A percentile compares a stretch with the other conserved stretches of the same genome.
Evolutionary conservation across 2,888 invertebrate species (phyloP).

Genomic region (Carabus problematicus): DNA sequence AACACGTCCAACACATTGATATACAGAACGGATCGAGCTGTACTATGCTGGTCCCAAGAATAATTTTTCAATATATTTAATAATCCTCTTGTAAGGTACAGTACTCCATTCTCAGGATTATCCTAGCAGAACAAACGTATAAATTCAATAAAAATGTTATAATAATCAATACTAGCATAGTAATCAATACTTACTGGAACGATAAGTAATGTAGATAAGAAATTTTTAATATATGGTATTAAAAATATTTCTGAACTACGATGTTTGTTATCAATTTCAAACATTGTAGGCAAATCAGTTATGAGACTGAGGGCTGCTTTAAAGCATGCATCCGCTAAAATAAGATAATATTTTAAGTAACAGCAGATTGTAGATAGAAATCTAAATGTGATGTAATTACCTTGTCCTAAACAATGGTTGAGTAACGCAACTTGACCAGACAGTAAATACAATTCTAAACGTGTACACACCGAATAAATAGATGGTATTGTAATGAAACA

Average conservation of each 20-base stretch:
- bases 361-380: constrained; percentile 1
- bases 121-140: constrained; percentile 64
- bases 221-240: constrained; percentile 74
- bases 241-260: constrained; percentile 77
- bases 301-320: constrained; percentile 85
- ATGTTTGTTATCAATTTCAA: constrained; percentile 76
- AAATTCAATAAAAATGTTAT: constrained; percentile 46
- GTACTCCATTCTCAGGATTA: constrained; percentile 85
- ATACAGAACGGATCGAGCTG: constrained; percentile 73
- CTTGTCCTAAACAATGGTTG: constrained; percentile 91
- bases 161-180: constrained; percentile 50
- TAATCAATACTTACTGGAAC: constrained; percentile 71
- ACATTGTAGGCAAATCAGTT: constrained; percentile 75
- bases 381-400: constrained; percentile 58
- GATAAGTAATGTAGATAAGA: constrained; percentile 81
- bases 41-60: constrained; percentile 73
- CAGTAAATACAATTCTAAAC: constrained; percentile 84
- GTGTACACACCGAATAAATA: constrained; percentile 77
- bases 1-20: constrained; percentile 80
- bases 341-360: constrained; percentile 20
- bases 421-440: constrained; percentile 89
- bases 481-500: constrained; percentile 98
- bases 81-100: constrained; percentile 81
- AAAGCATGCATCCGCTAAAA: constrained; percentile 90
- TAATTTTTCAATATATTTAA: constrained; percentile 81